Evolutionary conservation across 2,888 invertebrate species (phyloP), one percentile per base, ranked within the genome.

Genomic region (Aphrophora alni): DNA sequence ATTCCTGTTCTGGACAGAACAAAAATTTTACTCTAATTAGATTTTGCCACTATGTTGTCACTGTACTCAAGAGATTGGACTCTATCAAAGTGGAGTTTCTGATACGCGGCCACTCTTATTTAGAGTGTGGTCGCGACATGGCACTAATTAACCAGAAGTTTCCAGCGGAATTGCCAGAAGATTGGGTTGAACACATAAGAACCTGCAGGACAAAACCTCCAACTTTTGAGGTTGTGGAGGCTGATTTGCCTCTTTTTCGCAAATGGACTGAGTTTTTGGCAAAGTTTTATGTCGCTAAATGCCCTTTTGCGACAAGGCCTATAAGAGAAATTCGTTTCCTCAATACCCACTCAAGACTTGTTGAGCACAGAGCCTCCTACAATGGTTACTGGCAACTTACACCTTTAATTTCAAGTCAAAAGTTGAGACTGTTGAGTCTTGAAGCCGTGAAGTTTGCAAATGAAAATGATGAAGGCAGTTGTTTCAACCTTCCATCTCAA

Each of bases 121-220:
- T 80, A 24, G 80, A 80, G 71, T 72, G 75, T 44, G 80, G 74
- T 69, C 38, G 75, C 1, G 44, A 80, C 75, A 80, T 80, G 80
- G 80, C 69, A 24, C 38, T 75, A 8, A 71, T 80, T 21, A 71
- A 80, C 27, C 26, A 25, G 38, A 75, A 70, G 12, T 75, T 26
- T n/a, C 27, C 44, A 14, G 44, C 14, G 8, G 44, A 44, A 44
- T 44, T 44, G 14, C 44, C 44, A 44, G 44, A 44, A 44, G 44
- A 44, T 44, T 44, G 44, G 44, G 17, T 44, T n/a, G n/a, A 44
- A 12, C 14, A 14, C 2, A 44, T 44, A 44, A 17, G 44, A 14
- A 44, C 8, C 44, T 44, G 44, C 14, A 7, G 44, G 2, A 14
- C 8, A 44, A 44, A 44, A 44, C 44, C 44, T 44, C 14, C 44